These are phyloP conservation scores for Drosophila borealis DNA, from an alignment of 2,888 invertebrate genomes.

Conservation along the genomic window DNA sequence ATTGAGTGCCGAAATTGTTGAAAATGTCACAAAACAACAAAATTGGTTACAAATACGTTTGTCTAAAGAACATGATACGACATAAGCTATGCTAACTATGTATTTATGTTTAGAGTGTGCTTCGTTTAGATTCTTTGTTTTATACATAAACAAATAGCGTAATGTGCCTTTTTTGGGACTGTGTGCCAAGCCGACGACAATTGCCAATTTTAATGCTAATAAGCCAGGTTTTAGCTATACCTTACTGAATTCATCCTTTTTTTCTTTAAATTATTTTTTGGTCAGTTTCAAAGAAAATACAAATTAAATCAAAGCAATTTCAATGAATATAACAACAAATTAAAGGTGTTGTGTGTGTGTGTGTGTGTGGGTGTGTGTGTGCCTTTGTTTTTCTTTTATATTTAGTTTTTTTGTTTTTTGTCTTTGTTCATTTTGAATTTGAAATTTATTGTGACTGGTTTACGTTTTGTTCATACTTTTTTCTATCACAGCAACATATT, in stretches of 20 bases:
- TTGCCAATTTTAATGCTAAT: conserved; percentile 8
- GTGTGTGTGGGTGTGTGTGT: conserved; percentile 19
- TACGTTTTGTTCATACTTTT: conserved; percentile 74
- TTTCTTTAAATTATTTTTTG: conserved; percentile 6
- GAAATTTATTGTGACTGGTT: conserved; percentile 76
- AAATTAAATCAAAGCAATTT: conserved; percentile 4
- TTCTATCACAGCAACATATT: conserved; percentile 81
- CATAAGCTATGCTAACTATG: conserved; percentile 19
- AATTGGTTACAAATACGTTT: conserved; percentile 22
- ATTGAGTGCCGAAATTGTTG: conserved; percentile 14
- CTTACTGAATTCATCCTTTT: not conserved
- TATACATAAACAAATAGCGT: conserved; percentile 54
- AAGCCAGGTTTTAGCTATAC: conserved; percentile 5
- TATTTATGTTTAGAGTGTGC: conserved; percentile 6
- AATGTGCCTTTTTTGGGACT: conserved; percentile 14
- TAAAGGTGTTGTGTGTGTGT: conserved; percentile 15
- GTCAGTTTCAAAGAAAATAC: conserved; percentile 2
- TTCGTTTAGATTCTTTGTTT: conserved; percentile 17
- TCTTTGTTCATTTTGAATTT: conserved; percentile 53
- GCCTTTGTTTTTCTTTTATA: conserved; percentile 26
- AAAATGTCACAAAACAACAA: conserved; percentile 2
- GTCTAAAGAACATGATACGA: conserved; percentile 2
- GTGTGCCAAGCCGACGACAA: conserved; percentile 11
- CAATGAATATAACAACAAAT: conserved; percentile 4
- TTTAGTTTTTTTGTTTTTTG: conserved; percentile 31